These are phyloP conservation scores for Saccostrea cuccullata DNA, from an alignment of 1,140 invertebrate genomes.

Conservation along the genomic window DNA sequence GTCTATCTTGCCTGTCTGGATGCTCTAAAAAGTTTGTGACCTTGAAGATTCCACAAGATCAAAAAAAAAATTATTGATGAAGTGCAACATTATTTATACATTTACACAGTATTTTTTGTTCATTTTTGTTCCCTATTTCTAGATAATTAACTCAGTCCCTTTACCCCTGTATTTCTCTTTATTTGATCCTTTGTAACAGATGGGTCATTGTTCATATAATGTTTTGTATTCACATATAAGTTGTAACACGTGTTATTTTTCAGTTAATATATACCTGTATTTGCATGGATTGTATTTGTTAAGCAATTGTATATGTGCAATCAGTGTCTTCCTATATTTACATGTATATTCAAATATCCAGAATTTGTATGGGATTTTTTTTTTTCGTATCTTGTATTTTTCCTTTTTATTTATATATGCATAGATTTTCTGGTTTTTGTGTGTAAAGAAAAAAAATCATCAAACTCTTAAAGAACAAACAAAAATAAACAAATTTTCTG, in stretches of 20 bases:
- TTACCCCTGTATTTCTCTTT: background rate
- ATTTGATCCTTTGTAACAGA: background rate
- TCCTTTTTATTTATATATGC: background rate
- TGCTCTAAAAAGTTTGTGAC: conserved; percentile 59
- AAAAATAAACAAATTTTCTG: background rate
- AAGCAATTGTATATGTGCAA: conserved; percentile 32
- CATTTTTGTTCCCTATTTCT: background rate
- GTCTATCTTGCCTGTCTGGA: conserved; percentile 75
- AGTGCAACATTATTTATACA: background rate
- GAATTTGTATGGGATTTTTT: background rate
- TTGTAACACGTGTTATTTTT: background rate
- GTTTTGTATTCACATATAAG: background rate
- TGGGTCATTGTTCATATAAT: background rate
- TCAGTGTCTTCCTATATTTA: conserved; percentile 17
- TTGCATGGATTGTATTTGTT: no score
- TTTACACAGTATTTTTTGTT: background rate
- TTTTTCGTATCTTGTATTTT: background rate
- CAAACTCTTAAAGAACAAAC: background rate
- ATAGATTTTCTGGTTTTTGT: no score
- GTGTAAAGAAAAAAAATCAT: background rate
- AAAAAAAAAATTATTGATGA: no score
- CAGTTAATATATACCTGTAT: background rate
- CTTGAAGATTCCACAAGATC: background rate
- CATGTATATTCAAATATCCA: background rate
- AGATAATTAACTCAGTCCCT: background rate